Evolutionary conservation across 2,797 vertebrate species (phyloP), one percentile per base, ranked within the genome.

Genomic region (Danio choprae): DNA sequence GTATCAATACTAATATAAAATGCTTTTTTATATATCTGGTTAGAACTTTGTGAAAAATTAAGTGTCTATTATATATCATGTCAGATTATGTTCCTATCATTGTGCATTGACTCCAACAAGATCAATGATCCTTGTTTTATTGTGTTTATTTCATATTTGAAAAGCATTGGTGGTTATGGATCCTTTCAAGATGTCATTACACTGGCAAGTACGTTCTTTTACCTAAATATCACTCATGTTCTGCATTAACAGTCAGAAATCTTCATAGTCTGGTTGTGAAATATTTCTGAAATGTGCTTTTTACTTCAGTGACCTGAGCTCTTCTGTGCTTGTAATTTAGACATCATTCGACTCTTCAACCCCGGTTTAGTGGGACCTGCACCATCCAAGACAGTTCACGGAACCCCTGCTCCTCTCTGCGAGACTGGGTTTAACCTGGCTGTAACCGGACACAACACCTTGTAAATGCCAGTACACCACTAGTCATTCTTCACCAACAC

Each of bases 391-490:
- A 95, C 94, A 0, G 78, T 94, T 2, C 90, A 92, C 0, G 91
- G 92, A 44, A 90, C 87, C 85, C 87, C 93, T 16, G 88, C 90
- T 64, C 88, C 91, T 0, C 84, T 94, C 83, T 91, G 91, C 6
- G 91, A 94, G 38, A 92, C 94, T 0, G 94, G 94, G 62, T 93
- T 95, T 80, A 95, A 95, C 84, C 88, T 95, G 86, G 94, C 95
- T 0, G 91, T 94, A 77, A 94, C 94, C 0, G 95, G 94, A 91
- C 93, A 94, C 81, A 95, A 95, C 89, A 94, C 94, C 48, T 92
- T 90, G 94, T 95, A 81, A 36, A 79, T 82, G 41, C 79, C 73
- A 56, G 40, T 68, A 53, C 9, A 67, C 20, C 64, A 41, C 2
- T 63, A 44, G 50, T 74, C 63, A 62, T 51, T 51, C 55, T 29